These are phyloP conservation scores for Etheostoma perlongum DNA, from an alignment of 2,797 vertebrate species.

Conservation along the genomic window DNA sequence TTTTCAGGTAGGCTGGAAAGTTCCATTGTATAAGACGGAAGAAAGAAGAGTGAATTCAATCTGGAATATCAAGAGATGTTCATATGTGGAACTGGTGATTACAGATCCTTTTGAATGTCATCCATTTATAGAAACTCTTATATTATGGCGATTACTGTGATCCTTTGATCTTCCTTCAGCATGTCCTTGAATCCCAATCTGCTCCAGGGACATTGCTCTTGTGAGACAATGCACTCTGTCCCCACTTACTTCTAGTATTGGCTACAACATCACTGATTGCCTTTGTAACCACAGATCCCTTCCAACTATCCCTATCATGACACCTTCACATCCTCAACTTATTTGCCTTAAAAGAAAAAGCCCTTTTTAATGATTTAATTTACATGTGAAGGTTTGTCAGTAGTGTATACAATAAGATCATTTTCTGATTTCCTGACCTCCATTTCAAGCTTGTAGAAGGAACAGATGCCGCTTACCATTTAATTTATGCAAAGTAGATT, in stretches of 20 bases:
- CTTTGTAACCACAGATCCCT: conserved; percentile 13
- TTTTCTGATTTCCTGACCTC: conserved; percentile 61
- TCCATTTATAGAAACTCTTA: conserved; percentile 4
- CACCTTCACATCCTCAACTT: conserved; percentile 5
- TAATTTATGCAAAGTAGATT: conserved; percentile 78
- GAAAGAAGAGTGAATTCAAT: not conserved
- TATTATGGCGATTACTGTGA: not conserved
- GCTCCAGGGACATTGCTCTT: not conserved
- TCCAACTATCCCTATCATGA: not conserved
- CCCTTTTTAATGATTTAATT: conserved; percentile 31
- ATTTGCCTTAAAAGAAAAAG: conserved; percentile 22
- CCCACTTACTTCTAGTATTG: conserved; percentile 8
- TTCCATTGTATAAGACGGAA: not conserved
- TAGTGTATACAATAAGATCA: conserved; percentile 44
- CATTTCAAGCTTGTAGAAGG: conserved; percentile 45
- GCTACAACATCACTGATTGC: conserved; percentile 19
- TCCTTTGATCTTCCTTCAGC: conserved; percentile 1
- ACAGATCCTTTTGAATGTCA: not conserved
- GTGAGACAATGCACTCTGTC: conserved; percentile 30
- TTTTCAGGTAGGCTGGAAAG: not conserved
- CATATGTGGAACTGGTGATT: not conserved
- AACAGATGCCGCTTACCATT: conserved; percentile 63
- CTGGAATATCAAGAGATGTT: not conserved
- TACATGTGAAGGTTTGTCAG: conserved; percentile 41
- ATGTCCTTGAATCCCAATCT: conserved; percentile 29